A percentile compares a stretch with the other conserved stretches of the same genome.
These are phyloP conservation scores for Bombus difficillimus DNA, from an alignment of 1,140 invertebrate species.

Conservation along the genomic window DNA sequence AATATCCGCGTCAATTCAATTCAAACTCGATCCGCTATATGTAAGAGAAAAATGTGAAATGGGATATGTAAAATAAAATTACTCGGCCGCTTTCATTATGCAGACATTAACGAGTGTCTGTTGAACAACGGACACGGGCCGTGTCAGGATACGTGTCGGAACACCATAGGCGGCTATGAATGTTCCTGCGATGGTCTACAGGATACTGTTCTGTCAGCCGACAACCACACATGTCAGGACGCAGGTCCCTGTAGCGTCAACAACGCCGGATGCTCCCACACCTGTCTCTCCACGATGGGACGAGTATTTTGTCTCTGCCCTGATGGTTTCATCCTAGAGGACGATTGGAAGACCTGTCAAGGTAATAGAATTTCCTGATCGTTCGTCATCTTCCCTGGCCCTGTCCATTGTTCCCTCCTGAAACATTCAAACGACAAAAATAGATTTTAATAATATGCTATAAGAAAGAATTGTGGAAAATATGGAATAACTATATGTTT, in stretches of 20 bases:
- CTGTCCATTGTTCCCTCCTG: not conserved
- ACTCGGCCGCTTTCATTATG: not conserved
- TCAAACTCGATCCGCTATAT: not conserved
- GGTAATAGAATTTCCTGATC: slow-evolving; percentile 71
- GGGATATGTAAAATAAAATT: not conserved
- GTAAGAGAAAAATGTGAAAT: not conserved
- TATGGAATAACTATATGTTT: not conserved
- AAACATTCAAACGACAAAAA: too few relatives aligned
- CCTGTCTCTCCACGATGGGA: slow-evolving; percentile 86
- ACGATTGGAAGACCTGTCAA: slow-evolving; percentile 84
- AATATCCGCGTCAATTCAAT: not conserved
- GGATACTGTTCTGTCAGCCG: slow-evolving; percentile 83
- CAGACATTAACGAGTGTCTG: slow-evolving; percentile 86
- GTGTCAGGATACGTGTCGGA: slow-evolving; percentile 87
- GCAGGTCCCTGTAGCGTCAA: slow-evolving; percentile 85
- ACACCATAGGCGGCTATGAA: slow-evolving; percentile 85
- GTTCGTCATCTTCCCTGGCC: too few relatives aligned
- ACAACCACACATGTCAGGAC: slow-evolving; percentile 84
- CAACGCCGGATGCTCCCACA: slow-evolving; percentile 85
- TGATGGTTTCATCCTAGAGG: slow-evolving; percentile 83
- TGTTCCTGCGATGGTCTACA: slow-evolving; percentile 85
- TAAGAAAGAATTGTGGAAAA: not conserved
- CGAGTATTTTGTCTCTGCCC: slow-evolving; percentile 87
- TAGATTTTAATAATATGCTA: too few relatives aligned
- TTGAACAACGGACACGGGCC: slow-evolving; percentile 86